Percentiles rank a stretch among this genome's conserved stretches.
These are phyloP conservation scores for Gambusia holbrooki DNA, from an alignment of 2,113 vertebrate genomes.

Conservation along the genomic window DNA sequence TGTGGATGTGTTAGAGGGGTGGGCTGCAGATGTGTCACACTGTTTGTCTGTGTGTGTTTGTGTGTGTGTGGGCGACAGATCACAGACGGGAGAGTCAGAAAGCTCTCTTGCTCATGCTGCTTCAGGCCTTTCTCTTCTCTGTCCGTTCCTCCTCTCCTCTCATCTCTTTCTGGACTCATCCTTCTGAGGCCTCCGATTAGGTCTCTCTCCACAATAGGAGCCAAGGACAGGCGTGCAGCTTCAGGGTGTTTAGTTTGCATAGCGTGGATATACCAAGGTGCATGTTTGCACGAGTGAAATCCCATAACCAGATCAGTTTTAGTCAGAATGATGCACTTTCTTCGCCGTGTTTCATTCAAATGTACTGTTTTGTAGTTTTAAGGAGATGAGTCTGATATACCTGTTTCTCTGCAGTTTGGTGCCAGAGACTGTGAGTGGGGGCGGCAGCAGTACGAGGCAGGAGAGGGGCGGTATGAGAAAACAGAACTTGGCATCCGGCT, in stretches of 20 bases:
- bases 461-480: slow-evolving; percentile 62
- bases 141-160: slow-evolving; percentile 66
- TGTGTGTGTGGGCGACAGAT: slow-evolving; percentile 75
- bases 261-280: slow-evolving; percentile 6
- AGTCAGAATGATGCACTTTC: slow-evolving; percentile 11
- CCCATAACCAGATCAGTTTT: slow-evolving; percentile 1
- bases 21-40: slow-evolving; percentile 63
- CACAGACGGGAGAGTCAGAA: slow-evolving; percentile 74
- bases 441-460: slow-evolving; percentile 42
- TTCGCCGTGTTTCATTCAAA: slow-evolving; percentile 23
- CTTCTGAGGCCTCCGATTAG: slow-evolving; percentile 70
- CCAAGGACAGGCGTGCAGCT: slow-evolving; percentile 65
- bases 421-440: slow-evolving; percentile 68
- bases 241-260: slow-evolving; percentile 39
- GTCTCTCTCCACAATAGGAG: slow-evolving; percentile 65
- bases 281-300: neutral
- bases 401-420: slow-evolving; percentile 49
- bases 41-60: slow-evolving; percentile 40
- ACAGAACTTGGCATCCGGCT: slow-evolving; percentile 66
- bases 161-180: slow-evolving; percentile 69
- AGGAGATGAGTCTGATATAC: slow-evolving; percentile 39
- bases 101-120: slow-evolving; percentile 72
- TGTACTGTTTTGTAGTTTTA: neutral
- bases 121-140: slow-evolving; percentile 73
- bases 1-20: slow-evolving; percentile 47